Percentiles rank a stretch among this genome's conserved stretches.
phyloP scores from a whole-genome alignment of 92 coral and sea anemone species.

The Zoanthus sociatus region DNA sequence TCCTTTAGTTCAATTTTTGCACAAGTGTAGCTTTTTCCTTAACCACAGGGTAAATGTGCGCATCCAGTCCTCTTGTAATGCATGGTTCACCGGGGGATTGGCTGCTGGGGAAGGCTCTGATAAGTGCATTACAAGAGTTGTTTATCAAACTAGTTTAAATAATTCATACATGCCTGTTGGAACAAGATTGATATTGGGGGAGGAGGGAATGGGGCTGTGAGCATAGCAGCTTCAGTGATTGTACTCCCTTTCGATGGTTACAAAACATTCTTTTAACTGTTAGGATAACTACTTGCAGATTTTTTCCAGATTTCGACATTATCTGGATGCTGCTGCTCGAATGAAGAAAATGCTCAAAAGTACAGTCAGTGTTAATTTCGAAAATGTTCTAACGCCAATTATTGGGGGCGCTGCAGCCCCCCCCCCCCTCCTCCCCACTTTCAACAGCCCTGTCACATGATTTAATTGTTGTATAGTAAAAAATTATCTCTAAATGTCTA shows the following conservation, averaged over 20 bases:
- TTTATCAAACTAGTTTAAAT: constrained; percentile 1
- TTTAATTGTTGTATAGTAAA: neutral
- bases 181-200: neutral
- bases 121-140: constrained; percentile 4
- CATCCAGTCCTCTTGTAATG: neutral
- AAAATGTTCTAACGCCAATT: too few species aligned
- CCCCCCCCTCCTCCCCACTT: neutral
- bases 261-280: neutral
- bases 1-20: neutral
- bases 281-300: constrained; percentile 1
- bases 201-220: neutral
- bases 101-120: neutral
- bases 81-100: neutral
- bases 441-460: neutral
- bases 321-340: neutral
- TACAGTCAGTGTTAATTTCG: too few species aligned
- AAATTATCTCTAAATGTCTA: constrained; percentile 2
- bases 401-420: neutral
- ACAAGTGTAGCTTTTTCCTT: constrained; percentile 4
- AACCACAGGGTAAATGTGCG: neutral
- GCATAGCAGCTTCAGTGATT: constrained; percentile 6
- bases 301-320: neutral
- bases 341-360: too few species aligned
- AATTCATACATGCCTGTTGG: constrained; percentile 5
- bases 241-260: neutral